phyloP scores from a whole-genome alignment of 2,113 vertebrate species.

The Phrynosoma platyrhinos region DNA sequence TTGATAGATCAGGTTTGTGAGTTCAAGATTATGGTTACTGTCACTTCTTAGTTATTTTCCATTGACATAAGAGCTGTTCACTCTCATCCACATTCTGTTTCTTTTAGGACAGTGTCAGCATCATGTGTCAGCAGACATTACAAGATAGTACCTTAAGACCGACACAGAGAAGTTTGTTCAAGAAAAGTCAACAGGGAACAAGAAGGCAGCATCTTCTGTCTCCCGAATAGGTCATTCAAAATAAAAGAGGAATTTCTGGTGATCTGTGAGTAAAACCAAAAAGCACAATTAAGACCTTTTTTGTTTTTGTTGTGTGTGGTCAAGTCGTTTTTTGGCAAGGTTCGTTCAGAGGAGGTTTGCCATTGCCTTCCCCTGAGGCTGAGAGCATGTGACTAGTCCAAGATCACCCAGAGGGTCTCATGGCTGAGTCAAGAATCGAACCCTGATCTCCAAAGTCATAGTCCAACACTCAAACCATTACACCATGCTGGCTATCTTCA shows the following conservation, averaged over 20 bases:
- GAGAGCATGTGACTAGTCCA: too few relatives aligned
- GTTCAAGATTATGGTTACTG: background rate
- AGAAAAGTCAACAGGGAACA: background rate
- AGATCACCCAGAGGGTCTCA: too few relatives aligned
- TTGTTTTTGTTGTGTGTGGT: too few relatives aligned
- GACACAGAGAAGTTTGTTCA: background rate
- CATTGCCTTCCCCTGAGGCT: too few relatives aligned
- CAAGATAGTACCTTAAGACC: background rate
- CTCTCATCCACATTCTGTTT: background rate
- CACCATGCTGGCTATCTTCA: too few relatives aligned
- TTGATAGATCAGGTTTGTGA: background rate
- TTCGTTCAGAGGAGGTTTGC: too few relatives aligned
- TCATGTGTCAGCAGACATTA: background rate
- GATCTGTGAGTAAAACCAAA: too few relatives aligned
- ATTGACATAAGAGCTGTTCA: background rate
- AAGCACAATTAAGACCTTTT: too few relatives aligned
- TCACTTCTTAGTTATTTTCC: background rate
- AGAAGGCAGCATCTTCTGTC: background rate
- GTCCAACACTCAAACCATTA: too few relatives aligned
- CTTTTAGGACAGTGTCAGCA: rapidly evolving
- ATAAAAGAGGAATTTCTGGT: background rate
- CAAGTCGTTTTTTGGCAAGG: too few relatives aligned
- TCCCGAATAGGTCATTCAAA: background rate
- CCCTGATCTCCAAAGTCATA: too few relatives aligned
- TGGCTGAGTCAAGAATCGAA: too few relatives aligned